These are phyloP conservation scores for Copidosoma aretas DNA, from an alignment of 2,888 invertebrate species.

Conservation along the genomic window DNA sequence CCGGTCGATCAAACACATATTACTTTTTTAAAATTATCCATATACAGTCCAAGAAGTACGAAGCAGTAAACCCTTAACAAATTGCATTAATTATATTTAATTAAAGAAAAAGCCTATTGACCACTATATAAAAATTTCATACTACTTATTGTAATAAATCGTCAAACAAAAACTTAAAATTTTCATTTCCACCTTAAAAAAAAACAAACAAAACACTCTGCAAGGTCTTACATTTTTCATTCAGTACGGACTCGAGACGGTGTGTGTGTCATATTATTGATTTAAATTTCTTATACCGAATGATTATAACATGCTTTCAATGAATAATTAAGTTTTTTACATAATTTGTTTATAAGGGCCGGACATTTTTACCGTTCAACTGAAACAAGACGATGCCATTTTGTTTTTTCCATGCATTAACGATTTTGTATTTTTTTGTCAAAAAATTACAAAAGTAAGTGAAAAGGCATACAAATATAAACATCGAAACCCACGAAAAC, in stretches of 20 bases:
- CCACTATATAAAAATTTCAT: slow-evolving; percentile 24
- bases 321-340: background rate
- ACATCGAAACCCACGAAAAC: background rate
- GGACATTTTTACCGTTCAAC: background rate
- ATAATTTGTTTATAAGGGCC: background rate
- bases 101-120: slow-evolving; percentile 19
- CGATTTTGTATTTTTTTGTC: background rate
- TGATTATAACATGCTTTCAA: background rate
- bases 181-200: slow-evolving; percentile 21
- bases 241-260: background rate
- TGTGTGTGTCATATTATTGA: slow-evolving; percentile 9
- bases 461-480: background rate
- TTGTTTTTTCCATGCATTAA: background rate
- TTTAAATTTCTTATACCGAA: background rate
- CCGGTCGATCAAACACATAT: background rate
- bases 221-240: slow-evolving; percentile 17
- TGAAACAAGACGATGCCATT: too few relatives aligned
- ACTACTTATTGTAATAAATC: slow-evolving; percentile 20
- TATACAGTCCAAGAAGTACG: slow-evolving; percentile 23
- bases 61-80: slow-evolving; percentile 30
- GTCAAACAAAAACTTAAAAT: slow-evolving; percentile 27
- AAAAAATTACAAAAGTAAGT: background rate
- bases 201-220: slow-evolving; percentile 28
- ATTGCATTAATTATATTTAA: slow-evolving; percentile 19
- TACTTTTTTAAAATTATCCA: slow-evolving; percentile 26